Evolutionary conservation across 2,888 invertebrate species (phyloP).

Genomic region (Tipula lateralis): DNA sequence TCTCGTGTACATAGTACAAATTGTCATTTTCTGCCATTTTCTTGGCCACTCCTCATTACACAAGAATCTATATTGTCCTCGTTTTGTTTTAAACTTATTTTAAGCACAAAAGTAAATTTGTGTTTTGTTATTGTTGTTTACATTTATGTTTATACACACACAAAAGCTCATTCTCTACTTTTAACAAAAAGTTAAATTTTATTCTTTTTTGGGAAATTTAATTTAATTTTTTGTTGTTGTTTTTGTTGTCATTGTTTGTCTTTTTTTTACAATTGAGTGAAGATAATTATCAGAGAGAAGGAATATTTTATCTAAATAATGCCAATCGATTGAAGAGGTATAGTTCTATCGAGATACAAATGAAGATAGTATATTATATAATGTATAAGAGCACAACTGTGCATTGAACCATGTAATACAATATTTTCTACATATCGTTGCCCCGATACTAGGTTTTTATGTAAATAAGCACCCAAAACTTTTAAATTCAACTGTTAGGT

Average conservation of each 20-base stretch:
- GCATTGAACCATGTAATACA: neutral
- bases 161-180: neutral
- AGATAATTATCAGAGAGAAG: neutral
- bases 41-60: too few relatives aligned
- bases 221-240: neutral
- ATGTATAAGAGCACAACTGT: neutral
- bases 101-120: neutral
- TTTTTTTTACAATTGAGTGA: neutral
- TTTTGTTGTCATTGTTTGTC: neutral
- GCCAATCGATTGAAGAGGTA: neutral
- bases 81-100: neutral
- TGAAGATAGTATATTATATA: neutral
- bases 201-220: neutral
- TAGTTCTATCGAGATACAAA: neutral
- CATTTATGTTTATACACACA: neutral
- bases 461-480: too few relatives aligned
- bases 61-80: too few relatives aligned
- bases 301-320: neutral
- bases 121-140: neutral
- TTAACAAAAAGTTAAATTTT: neutral
- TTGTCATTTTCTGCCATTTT: too few relatives aligned
- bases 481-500: too few relatives aligned
- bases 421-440: neutral
- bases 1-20: neutral
- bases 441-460: too few relatives aligned